Evolutionary conservation across 2,888 invertebrate genomes (phyloP), one percentile per base, ranked within the genome.

Genomic region (Drosophila algonquin): DNA sequence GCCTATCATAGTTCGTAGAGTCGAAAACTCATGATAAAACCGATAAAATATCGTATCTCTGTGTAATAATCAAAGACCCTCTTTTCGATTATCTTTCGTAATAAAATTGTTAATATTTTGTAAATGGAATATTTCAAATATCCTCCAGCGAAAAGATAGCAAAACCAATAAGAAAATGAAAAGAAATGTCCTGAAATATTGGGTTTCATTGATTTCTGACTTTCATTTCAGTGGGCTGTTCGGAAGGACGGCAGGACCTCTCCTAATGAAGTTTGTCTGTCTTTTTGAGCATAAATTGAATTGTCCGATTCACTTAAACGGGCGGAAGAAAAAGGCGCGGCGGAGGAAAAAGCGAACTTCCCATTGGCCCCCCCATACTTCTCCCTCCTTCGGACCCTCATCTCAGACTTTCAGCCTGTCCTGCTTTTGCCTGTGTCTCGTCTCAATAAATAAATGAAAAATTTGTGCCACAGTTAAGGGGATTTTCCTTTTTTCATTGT

Each of bases 371-470:
- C 30, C 40, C 35, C 12, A 12, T 12, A 1, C 5, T 1, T 35
- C 12, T 35, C 5, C 12, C n/a, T n/a, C 27, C 56, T 27, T 10
- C 62, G 63, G 62, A 65, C 73, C 76, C 69, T 72, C 63, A 47
- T 61, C 63, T 59, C 65, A 65, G 67, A 55, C 78, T 56, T 69
- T 27, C 27, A 27, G 56, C 51, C 12, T 2, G 16, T 30, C 44
- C 63, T 30, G 61, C 50, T 18, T 59, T 57, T 65, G 56, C 69
- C 74, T 80, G 60, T 57, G 27, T 60, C 67, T 72, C 77, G 75
- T 81, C 80, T 77, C 86, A 89, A 84, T 89, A 85, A 84, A 89
- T 85, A 87, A 87, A 81, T 87, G 88, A 87, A 79, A 84, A 81
- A 84, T 78, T 75, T 89, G 76, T 78, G 79, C 73, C 73, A 55